Evolutionary conservation across 2,888 invertebrate species (phyloP).

Genomic region (Aphodius sticticus): DNA sequence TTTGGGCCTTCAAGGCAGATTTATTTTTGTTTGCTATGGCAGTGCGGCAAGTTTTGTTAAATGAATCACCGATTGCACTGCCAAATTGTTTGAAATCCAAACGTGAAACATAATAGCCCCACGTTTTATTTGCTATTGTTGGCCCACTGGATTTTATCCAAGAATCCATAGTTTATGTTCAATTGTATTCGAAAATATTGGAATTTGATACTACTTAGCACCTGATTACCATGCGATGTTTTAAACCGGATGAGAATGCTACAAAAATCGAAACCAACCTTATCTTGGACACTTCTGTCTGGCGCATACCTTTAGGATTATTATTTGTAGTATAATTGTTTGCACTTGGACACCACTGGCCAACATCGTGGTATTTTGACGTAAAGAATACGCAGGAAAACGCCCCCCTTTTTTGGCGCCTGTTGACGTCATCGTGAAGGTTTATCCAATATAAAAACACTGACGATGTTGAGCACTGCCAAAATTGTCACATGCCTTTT

Average conservation of each 20-base stretch:
- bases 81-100: neutral
- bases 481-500: neutral
- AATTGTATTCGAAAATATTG: neutral
- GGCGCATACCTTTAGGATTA: neutral
- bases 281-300: too few relatives aligned
- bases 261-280: too few relatives aligned
- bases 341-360: neutral
- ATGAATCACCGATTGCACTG: neutral
- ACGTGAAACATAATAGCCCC: neutral
- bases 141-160: neutral
- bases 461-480: neutral
- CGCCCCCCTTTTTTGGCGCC: neutral
- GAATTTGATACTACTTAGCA: too few relatives aligned
- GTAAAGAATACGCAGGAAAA: neutral
- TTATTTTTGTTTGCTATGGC: neutral
- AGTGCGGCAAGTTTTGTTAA: neutral
- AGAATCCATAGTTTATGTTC: neutral
- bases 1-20: neutral
- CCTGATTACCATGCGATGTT: too few relatives aligned
- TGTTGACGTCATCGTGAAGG: neutral
- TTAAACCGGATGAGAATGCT: too few relatives aligned
- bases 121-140: neutral
- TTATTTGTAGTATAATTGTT: neutral
- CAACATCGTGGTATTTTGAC: neutral
- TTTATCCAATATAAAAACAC: neutral